Evolutionary conservation across 2,888 invertebrate species (phyloP).

Genomic region (Yponomeuta plumbellus): DNA sequence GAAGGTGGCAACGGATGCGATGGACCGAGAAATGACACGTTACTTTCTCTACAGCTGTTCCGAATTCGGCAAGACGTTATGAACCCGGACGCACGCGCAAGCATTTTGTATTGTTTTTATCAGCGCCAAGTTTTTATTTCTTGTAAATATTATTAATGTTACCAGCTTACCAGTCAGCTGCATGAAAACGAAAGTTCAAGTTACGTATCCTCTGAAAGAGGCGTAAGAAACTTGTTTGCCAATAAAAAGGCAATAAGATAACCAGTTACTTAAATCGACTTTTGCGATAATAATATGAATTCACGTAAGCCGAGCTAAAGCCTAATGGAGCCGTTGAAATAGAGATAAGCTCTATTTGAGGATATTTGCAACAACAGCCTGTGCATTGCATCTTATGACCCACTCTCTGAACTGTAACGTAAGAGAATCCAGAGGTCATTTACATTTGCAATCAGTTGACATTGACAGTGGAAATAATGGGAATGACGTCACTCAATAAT

Average conservation of each 20-base stretch:
- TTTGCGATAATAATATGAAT: not conserved
- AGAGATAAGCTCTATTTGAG: too few species aligned
- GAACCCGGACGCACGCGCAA: conserved; percentile 47
- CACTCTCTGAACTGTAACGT: too few species aligned
- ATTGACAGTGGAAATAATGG: too few species aligned
- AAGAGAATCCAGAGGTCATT: too few species aligned
- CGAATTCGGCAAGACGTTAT: conserved; percentile 34
- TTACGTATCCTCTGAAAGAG: not conserved
- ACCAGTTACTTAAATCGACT: not conserved
- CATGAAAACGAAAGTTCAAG: conserved; percentile 57
- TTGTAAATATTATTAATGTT: conserved; percentile 55
- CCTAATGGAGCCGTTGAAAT: too few species aligned
- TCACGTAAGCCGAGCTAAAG: not conserved
- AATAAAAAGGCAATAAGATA: not conserved
- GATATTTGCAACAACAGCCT: too few species aligned
- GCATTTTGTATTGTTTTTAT: conserved; percentile 63
- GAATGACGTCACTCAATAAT: too few species aligned
- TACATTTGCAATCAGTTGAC: too few species aligned
- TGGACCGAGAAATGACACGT: conserved; percentile 46
- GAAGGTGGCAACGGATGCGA: conserved; percentile 1
- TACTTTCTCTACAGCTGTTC: conserved; percentile 53
- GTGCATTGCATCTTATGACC: too few species aligned
- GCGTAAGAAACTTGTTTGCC: not conserved
- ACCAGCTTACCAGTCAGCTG: conserved; percentile 27
- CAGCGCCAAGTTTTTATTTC: conserved; percentile 24